A percentile compares a stretch with the other conserved stretches of the same genome.
Conservation (phyloP, 1,140 invertebrate species). For the Panulirus ornatus region DNA sequence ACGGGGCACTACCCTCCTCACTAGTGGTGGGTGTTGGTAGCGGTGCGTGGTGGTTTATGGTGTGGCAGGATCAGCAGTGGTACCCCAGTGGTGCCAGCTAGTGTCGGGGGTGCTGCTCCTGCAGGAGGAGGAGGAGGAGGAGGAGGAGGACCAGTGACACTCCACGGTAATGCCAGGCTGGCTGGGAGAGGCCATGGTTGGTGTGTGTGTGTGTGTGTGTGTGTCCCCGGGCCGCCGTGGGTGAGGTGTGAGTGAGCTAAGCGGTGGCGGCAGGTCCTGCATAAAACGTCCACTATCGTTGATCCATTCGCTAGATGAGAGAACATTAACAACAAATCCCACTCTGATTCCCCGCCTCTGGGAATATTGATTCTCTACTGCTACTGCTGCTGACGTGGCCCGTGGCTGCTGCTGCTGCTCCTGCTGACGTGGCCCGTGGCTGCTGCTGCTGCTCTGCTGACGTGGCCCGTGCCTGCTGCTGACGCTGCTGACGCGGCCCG, state of each 20-base stretch:
- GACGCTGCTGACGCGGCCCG: background rate
- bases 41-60: too few relatives aligned
- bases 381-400: background rate
- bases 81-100: too few relatives aligned
- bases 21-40: too few relatives aligned
- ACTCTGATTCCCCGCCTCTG: conserved; percentile 24
- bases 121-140: too few relatives aligned
- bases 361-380: conserved; percentile 47
- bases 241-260: background rate
- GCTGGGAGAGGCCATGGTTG: too few relatives aligned
- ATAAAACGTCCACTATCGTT: conserved; percentile 41
- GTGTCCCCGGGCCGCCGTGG: too few relatives aligned
- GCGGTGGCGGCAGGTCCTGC: background rate
- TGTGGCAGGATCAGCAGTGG: too few relatives aligned
- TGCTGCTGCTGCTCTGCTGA: background rate
- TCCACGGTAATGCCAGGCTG: too few relatives aligned
- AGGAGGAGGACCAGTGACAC: too few relatives aligned
- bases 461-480: background rate
- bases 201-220: too few relatives aligned
- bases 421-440: background rate
- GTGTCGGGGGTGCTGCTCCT: too few relatives aligned
- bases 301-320: conserved; percentile 50
- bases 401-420: background rate
- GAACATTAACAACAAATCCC: conserved; percentile 49
- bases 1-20: too few relatives aligned